These are phyloP conservation scores for Baccha elongata DNA, from an alignment of 2,888 invertebrate genomes.

Conservation along the genomic window DNA sequence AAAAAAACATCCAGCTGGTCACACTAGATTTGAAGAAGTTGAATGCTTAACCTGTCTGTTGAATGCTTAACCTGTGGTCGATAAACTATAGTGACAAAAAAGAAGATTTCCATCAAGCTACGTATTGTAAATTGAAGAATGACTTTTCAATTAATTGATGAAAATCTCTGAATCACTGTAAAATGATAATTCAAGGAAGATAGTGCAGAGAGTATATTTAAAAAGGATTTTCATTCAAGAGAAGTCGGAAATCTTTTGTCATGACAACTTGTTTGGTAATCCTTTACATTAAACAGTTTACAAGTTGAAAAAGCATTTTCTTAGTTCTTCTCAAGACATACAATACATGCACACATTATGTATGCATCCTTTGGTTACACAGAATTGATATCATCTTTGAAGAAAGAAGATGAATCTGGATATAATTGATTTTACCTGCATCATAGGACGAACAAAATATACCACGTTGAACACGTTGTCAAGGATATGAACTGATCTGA, in stretches of 20 bases:
- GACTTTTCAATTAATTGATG: constrained; percentile 68
- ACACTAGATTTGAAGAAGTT: not conserved
- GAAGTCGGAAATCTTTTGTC: constrained; percentile 40
- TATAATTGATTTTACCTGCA: not conserved
- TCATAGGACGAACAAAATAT: not conserved
- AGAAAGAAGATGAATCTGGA: not conserved
- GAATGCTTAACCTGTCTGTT: not conserved
- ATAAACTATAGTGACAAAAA: not conserved
- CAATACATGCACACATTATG: too few species aligned
- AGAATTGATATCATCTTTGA: not conserved
- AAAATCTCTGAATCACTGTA: constrained; percentile 48
- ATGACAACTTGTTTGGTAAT: constrained; percentile 31
- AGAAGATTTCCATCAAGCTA: not conserved
- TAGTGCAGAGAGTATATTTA: constrained; percentile 21
- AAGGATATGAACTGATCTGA: not conserved
- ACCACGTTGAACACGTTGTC: not conserved
- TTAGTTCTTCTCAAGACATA: too few species aligned
- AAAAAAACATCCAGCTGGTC: constrained; percentile 1
- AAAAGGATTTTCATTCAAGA: constrained; percentile 24
- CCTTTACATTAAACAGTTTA: not conserved
- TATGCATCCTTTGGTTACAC: not conserved
- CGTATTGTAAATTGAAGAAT: constrained; percentile 7
- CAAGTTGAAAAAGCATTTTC: not conserved
- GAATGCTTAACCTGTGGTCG: too few species aligned
- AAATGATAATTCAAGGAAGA: constrained; percentile 50